Evolutionary conservation across 1,140 invertebrate genomes (phyloP).

Genomic region (Hormaphis cornu): DNA sequence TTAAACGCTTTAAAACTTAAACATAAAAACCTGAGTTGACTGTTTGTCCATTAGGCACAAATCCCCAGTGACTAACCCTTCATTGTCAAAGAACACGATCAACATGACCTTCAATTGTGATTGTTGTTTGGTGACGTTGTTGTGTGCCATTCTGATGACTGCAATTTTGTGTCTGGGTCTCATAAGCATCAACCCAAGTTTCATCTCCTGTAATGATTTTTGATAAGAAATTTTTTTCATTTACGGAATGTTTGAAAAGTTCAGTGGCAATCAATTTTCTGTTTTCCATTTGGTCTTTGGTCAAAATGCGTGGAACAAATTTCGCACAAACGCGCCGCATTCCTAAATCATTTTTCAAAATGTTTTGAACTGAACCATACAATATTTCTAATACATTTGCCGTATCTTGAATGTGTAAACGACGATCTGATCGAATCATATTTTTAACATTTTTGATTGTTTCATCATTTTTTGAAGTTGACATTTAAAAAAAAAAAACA

Average conservation of each 20-base stretch:
- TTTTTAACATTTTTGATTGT: background rate
- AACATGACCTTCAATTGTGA: conserved; percentile 35
- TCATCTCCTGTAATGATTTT: background rate
- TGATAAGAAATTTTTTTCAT: background rate
- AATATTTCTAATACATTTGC: background rate
- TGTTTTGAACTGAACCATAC: background rate
- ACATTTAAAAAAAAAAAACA: background rate
- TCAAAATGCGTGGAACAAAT: background rate
- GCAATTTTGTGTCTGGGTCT: background rate
- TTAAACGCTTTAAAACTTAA: conserved; percentile 32
- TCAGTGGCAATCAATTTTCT: background rate
- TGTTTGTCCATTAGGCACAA: conserved; percentile 14
- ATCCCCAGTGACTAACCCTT: conserved; percentile 33
- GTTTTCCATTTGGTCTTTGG: background rate
- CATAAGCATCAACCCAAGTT: background rate
- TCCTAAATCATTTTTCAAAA: too few species aligned
- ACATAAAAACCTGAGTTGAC: conserved; percentile 34
- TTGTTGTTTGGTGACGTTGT: background rate
- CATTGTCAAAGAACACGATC: conserved; percentile 39
- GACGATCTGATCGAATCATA: background rate
- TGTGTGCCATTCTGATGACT: background rate
- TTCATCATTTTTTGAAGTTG: background rate
- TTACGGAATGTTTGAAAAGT: background rate
- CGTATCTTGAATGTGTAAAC: background rate
- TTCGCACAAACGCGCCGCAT: background rate